A percentile compares a stretch with the other conserved stretches of the same genome.
These are phyloP conservation scores for Nylanderia fulva DNA, from an alignment of 1,140 invertebrate species.

Conservation along the genomic window DNA sequence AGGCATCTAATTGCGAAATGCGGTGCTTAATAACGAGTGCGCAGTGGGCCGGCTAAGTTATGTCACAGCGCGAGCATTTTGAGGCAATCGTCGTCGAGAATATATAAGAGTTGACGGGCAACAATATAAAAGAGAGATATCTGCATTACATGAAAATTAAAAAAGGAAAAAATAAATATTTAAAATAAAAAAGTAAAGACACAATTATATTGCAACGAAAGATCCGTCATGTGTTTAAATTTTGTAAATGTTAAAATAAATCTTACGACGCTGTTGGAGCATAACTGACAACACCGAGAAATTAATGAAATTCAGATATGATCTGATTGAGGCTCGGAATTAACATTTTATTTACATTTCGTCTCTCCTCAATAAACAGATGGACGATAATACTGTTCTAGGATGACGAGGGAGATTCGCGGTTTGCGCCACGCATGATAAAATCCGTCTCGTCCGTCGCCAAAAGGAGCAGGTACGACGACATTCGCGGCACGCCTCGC, in stretches of 20 bases:
- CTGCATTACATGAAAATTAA: not conserved
- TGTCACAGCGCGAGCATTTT: constrained; percentile 45
- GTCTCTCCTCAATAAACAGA: no score
- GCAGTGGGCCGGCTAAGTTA: constrained; percentile 32
- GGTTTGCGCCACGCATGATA: constrained; percentile 5
- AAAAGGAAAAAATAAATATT: not conserved
- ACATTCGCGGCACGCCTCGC: constrained; percentile 57
- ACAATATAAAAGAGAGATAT: not conserved
- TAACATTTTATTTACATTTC: no score
- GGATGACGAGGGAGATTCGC: not conserved
- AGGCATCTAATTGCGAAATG: constrained; percentile 64
- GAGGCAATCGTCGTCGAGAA: not conserved
- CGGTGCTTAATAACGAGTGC: constrained; percentile 12
- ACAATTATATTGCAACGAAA: not conserved
- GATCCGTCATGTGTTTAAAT: not conserved
- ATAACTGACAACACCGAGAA: not conserved
- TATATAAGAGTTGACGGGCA: not conserved
- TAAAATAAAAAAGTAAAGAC: not conserved
- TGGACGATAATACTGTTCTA: not conserved
- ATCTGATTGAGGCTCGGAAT: not conserved
- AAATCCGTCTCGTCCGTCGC: constrained; percentile 51
- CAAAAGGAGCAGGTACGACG: constrained; percentile 54
- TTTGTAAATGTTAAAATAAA: not conserved
- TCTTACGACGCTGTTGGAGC: not conserved
- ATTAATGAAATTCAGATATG: not conserved